Evolutionary conservation across 1,140 invertebrate genomes (phyloP), one percentile per base, ranked within the genome.

Genomic region (Plutomurus gul): DNA sequence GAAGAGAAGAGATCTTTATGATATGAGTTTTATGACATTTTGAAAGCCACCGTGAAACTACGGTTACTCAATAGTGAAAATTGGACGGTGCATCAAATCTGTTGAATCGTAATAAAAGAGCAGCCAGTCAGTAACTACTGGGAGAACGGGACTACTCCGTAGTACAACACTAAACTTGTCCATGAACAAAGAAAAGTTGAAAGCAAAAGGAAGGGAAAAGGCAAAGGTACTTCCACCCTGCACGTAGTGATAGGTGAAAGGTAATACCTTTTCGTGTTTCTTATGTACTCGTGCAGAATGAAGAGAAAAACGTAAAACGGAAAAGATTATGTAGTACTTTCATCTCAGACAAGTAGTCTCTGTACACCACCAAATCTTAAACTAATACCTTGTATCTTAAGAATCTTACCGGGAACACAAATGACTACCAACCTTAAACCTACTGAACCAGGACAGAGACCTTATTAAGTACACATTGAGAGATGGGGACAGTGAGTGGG

Each of bases 1-100:
- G 36, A 36, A 76, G 47, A 36, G 36, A 51, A 76, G 51, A 65
- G 76, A 60, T 56, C 25, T 71, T 70, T 70, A 77, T 77, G 76
- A 65, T 56, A 65, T 76, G 75, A 56, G 36, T 77, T 77, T 77
- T 77, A 77, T 77, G 76, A 70, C 56, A 77, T 77, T 77, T 70
- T 77, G 76, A 77, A 75, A 75, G 76, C n/a, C 36, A 77, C 33
- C 60, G 39, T 43, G 39, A 77, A 77, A 65, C 33, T 22, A 40
- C 36, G 43, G 47, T 46, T 75, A 75, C 43, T 77, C 56, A 56
- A 36, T 77, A 60, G 76, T 77, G 60, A 65, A 65, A 77, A 77
- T 77, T 77, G 76, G 76, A 77, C 76, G 33, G 65, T 18, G 73
- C 65, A 76, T 37, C 56, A 65, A 77, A 71, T 77, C 76, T 77